phyloP scores from a whole-genome alignment of 2,888 invertebrate genomes.

The Gari tellinella region DNA sequence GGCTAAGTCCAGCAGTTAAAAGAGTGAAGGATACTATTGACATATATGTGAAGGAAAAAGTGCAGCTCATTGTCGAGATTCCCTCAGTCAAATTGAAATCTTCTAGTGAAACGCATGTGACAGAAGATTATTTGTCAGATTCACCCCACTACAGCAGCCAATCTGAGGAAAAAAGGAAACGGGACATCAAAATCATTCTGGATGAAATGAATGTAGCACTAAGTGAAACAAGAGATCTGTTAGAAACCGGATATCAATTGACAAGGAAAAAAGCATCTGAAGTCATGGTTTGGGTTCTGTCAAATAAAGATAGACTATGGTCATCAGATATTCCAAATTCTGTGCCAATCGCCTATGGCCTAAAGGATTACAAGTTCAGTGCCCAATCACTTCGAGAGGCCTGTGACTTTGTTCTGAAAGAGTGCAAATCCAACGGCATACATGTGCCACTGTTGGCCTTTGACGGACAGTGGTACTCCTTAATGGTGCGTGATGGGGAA shows the following conservation, averaged over 20 bases:
- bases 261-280: constrained; percentile 27
- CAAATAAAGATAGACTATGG: constrained; percentile 30
- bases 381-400: constrained; percentile 19
- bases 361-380: constrained; percentile 34
- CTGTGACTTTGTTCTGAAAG: constrained; percentile 14
- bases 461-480: constrained; percentile 36
- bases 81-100: constrained; percentile 9
- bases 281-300: constrained; percentile 34
- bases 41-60: constrained; percentile 6
- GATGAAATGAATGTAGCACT: background rate
- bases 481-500: constrained; percentile 5
- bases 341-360: constrained; percentile 30
- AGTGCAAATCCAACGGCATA: constrained; percentile 10
- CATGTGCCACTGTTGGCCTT: constrained; percentile 24
- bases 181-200: too few relatives aligned
- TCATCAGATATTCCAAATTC: constrained; percentile 31
- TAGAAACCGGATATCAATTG: background rate
- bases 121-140: background rate
- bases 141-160: background rate
- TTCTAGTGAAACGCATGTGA: background rate
- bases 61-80: constrained; percentile 22
- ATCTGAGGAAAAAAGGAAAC: too few relatives aligned
- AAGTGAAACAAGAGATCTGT: background rate
- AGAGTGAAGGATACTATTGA: constrained; percentile 2
- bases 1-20: background rate